These are phyloP conservation scores for Rattus norvegicus DNA, from an alignment of 2,113 vertebrate species.

Conservation along the genomic window GRCr8 NC_086021.1:137535001-137535500, in stretches of 20 bases:
- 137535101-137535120: background rate
- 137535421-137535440: constrained; percentile 38
- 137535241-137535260: background rate
- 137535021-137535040: background rate
- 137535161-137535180: background rate
- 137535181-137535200: background rate
- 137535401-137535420: constrained; percentile 1
- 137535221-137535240: background rate
- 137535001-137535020: background rate
- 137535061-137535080: rapidly evolving
- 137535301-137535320: background rate
- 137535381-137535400: constrained; percentile 6
- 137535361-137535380: background rate
- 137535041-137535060: background rate
- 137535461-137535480: constrained; percentile 52
- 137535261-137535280: background rate
- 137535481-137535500: constrained; percentile 18
- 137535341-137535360: background rate
- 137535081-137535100: background rate
- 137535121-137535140: background rate
- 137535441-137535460: constrained; percentile 41
- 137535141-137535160: background rate
- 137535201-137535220: background rate
- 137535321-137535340: background rate
- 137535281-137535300: background rate